Evolutionary conservation across 2,797 vertebrate species (phyloP).

Genomic region (Benthosema pterotum): DNA sequence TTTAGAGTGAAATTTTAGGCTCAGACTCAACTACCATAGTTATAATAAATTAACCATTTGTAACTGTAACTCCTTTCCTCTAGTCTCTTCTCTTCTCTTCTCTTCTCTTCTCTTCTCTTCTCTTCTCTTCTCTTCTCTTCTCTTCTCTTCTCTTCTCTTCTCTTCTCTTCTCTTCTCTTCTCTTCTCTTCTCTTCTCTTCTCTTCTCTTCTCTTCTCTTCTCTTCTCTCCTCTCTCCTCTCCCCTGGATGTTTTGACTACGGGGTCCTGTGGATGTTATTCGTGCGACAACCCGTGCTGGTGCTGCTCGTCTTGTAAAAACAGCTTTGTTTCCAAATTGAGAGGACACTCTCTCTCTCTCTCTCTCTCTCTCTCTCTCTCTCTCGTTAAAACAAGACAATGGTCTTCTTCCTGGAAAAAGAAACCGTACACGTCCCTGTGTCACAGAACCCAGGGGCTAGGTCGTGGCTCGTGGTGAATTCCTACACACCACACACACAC

Average conservation of each 20-base stretch:
- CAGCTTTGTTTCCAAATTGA: slow-evolving; percentile 15
- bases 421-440: slow-evolving; percentile 11
- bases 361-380: no score
- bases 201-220: slow-evolving; percentile 3
- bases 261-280: slow-evolving; percentile 8
- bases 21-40: no score
- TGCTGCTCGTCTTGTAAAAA: slow-evolving; percentile 36
- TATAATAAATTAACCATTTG: no score
- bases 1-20: no score
- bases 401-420: slow-evolving; percentile 37
- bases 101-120: slow-evolving; percentile 2
- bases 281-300: slow-evolving; percentile 9
- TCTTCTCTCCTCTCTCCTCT: no score
- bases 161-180: no score
- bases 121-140: not conserved
- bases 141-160: slow-evolving; percentile 3
- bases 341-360: no score
- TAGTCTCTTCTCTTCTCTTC: not conserved
- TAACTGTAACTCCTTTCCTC: no score
- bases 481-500: slow-evolving; percentile 9
- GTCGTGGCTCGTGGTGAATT: slow-evolving; percentile 20
- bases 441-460: slow-evolving; percentile 20
- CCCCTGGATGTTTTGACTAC: slow-evolving; percentile 32
- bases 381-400: slow-evolving; percentile 31
- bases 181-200: not conserved